Evolutionary conservation across 2,797 vertebrate genomes (phyloP), one percentile per base, ranked within the genome.

Genomic region (Eleutherodactylus coqui): DNA sequence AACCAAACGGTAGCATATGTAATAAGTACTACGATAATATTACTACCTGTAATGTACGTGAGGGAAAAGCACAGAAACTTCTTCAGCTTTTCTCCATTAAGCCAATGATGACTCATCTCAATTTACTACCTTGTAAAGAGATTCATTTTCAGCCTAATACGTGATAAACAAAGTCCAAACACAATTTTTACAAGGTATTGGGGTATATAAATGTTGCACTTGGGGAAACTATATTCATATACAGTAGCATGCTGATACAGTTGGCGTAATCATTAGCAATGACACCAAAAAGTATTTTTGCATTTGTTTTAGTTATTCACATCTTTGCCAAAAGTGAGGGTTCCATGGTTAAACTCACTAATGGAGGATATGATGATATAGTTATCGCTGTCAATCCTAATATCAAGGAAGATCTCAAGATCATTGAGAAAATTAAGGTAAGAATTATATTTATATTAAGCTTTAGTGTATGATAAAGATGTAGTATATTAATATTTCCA

Each of bases 371-470:
- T n/a, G 60, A 91, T 1, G 91, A 86, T 79, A 43, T 93, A 36
- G 90, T 91, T 0, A 1, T 90, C 27, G 91, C 90, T 1, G 88
- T 92, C 62, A 88, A 89, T 82, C 91, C 91, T 7, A 86, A 38
- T 14, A 87, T 92, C 24, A 41, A 83, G 0, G 89, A 92, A 86
- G 85, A 91, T 34, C 77, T 76, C 55, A 77, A 85, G 6, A 89
- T 93, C 55, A 51, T 92, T 53, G 7, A 73, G 47, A 89, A 87
- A 29, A 89, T 93, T 79, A 88, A 90, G 91, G 92, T 92, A 84
- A 91, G 89, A 47, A 49, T 21, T 41, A 43, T 17, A 32, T 8
- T 7, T 80, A 27, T 43, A 62, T 43, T 55, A 29, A 2, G 11
- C n/a, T 43, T 73, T 73, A 47, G 10, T 45, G 43, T 17, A 32